These are phyloP conservation scores for Odontamblyopus rebecca DNA, from an alignment of 2,797 vertebrate species.

Conservation along the genomic window DNA sequence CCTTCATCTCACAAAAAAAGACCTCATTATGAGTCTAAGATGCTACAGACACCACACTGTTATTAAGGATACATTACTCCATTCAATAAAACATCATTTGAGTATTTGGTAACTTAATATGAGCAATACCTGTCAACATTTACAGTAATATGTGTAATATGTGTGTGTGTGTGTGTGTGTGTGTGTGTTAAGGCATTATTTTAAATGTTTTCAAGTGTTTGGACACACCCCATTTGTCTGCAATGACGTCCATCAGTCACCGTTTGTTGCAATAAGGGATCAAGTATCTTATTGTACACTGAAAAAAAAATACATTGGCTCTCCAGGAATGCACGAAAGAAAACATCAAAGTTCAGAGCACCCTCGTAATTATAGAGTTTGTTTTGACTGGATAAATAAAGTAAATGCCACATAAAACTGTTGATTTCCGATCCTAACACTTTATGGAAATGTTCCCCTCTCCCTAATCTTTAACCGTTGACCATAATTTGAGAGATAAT, in stretches of 20 bases:
- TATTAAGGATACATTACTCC: slow-evolving; percentile 38
- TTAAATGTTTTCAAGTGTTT: slow-evolving; percentile 82
- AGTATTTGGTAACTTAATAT: slow-evolving; percentile 38
- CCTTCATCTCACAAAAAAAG: slow-evolving; percentile 28
- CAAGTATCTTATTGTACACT: slow-evolving; percentile 56
- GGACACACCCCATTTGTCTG: slow-evolving; percentile 76
- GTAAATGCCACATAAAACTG: background rate
- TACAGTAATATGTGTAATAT: slow-evolving; percentile 20
- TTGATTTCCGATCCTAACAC: background rate
- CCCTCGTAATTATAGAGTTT: background rate
- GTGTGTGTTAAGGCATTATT: slow-evolving; percentile 60
- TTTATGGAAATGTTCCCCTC: background rate
- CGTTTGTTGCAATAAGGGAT: slow-evolving; percentile 64
- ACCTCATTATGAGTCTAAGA: slow-evolving; percentile 33
- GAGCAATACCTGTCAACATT: slow-evolving; percentile 16
- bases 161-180: slow-evolving; percentile 15
- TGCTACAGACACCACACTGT: slow-evolving; percentile 41
- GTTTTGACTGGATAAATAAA: background rate
- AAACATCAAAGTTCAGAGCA: slow-evolving; percentile 12
- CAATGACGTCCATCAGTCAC: slow-evolving; percentile 79
- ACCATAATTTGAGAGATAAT: background rate
- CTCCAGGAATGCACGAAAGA: slow-evolving; percentile 16
- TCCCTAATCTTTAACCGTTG: background rate
- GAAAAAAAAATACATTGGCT: slow-evolving; percentile 16
- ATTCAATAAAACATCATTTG: slow-evolving; percentile 40